Evolutionary conservation across 2,797 vertebrate species (phyloP).

Genomic region (Loris lydekkerianus): DNA sequence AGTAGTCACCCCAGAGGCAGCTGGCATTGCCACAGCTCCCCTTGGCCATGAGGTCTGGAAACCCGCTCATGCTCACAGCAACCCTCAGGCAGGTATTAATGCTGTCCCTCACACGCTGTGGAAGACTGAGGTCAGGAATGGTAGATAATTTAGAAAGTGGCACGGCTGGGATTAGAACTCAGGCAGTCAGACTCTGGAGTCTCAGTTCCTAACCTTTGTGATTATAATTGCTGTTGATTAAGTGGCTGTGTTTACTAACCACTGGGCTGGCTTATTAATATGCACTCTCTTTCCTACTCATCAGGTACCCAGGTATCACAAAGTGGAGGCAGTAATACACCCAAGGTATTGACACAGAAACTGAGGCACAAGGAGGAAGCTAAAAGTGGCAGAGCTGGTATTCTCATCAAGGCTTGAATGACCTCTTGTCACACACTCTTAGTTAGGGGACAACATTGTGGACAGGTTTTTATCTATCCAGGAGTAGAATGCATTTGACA

Average conservation of each 20-base stretch:
- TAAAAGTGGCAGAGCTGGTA: neutral
- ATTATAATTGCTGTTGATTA: neutral
- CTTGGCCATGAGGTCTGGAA: fast-evolving
- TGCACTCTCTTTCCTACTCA: neutral
- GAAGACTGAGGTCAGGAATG: neutral
- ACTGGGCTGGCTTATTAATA: fast-evolving
- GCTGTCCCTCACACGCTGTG: neutral
- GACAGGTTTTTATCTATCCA: neutral
- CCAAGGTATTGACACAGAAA: neutral
- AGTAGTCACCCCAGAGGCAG: fast-evolving
- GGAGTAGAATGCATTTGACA: fast-evolving
- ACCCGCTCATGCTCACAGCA: fast-evolving
- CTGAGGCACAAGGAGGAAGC: neutral
- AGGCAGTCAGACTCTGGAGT: fast-evolving
- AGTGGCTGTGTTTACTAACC: neutral
- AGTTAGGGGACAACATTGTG: fast-evolving
- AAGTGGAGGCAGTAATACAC: neutral
- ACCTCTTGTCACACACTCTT: fast-evolving
- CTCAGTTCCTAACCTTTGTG: neutral
- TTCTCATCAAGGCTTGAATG: neutral
- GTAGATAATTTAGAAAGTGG: no score
- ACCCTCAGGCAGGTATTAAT: fast-evolving
- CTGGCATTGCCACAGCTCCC: fast-evolving
- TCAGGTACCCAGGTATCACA: fast-evolving
- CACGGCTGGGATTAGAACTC: neutral